These are phyloP conservation scores for Forbesichthys papilliferus DNA, from an alignment of 2,113 vertebrate genomes.

Conservation along the genomic window DNA sequence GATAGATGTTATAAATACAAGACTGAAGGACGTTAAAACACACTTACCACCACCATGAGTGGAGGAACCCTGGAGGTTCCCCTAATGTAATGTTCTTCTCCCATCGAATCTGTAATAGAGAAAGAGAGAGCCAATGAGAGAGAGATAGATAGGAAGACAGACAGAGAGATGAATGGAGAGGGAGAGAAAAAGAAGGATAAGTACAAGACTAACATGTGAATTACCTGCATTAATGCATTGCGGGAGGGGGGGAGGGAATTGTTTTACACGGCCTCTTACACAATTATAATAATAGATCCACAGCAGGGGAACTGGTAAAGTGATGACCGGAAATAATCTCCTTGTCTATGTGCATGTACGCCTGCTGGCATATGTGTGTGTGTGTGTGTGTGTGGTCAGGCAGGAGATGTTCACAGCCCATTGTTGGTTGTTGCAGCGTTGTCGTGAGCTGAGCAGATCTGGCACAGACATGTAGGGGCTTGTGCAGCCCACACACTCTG, in stretches of 20 bases:
- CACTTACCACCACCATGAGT: constrained; percentile 99
- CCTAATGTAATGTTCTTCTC: constrained; percentile 99
- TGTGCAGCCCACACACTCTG: constrained; percentile 21
- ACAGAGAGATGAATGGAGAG: neutral
- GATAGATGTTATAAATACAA: neutral
- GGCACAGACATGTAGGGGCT: constrained; percentile 43
- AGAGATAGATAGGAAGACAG: constrained; percentile 11
- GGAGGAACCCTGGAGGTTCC: constrained; percentile 97
- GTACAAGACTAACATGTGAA: constrained; percentile 22
- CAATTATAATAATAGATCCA: constrained; percentile 50
- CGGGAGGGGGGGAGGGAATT: constrained; percentile 38
- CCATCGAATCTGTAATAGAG: constrained; percentile 94
- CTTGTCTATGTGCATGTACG: constrained; percentile 44
- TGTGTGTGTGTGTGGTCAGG: too few relatives aligned
- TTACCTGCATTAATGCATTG: too few relatives aligned
- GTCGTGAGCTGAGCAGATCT: constrained; percentile 3
- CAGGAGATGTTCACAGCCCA: too few relatives aligned
- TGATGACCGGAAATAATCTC: constrained; percentile 49
- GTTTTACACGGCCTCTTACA: constrained; percentile 42
- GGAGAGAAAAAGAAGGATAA: constrained; percentile 17
- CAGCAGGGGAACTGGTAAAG: constrained; percentile 4
- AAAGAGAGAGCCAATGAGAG: constrained; percentile 29
- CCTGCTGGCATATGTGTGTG: constrained; percentile 11
- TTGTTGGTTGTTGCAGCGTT: too few relatives aligned
- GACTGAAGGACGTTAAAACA: constrained; percentile 10